These are phyloP conservation scores for Formica exsecta DNA, from an alignment of 1,140 invertebrate species.

Conservation along the genomic window DNA sequence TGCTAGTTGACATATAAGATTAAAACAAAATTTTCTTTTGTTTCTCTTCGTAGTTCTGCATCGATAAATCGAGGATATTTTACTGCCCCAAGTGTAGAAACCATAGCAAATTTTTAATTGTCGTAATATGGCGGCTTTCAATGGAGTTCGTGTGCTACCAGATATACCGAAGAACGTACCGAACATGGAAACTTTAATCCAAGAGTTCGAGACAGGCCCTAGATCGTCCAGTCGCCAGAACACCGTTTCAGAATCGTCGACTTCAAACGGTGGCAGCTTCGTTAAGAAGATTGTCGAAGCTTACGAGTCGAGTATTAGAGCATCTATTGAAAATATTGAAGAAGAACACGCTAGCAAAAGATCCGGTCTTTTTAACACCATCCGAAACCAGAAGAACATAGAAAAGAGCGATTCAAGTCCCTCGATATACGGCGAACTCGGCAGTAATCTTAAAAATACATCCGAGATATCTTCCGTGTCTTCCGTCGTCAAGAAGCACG, in stretches of 20 bases:
- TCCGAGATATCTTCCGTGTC: background rate
- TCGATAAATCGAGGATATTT: background rate
- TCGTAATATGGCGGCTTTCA: background rate
- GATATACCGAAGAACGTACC: conserved; percentile 30
- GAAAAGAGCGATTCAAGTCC: background rate
- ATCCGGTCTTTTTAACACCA: background rate
- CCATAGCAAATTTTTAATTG: background rate
- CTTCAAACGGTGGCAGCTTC: conserved; percentile 64
- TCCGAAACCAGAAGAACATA: too few relatives aligned
- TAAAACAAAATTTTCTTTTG: background rate
- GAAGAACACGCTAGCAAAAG: background rate
- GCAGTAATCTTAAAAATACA: background rate
- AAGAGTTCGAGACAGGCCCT: conserved; percentile 72
- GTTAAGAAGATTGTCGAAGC: conserved; percentile 77
- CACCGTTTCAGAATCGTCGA: background rate
- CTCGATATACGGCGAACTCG: background rate
- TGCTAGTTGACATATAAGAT: background rate
- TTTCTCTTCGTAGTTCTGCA: background rate
- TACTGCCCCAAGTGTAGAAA: background rate
- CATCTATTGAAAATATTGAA: background rate
- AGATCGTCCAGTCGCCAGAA: conserved; percentile 18
- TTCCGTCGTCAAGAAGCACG: background rate
- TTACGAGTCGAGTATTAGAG: conserved; percentile 71
- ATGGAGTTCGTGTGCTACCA: background rate
- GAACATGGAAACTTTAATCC: conserved; percentile 69